Evolutionary conservation across 2,888 invertebrate species (phyloP).

Genomic region (Eulithis prunata): DNA sequence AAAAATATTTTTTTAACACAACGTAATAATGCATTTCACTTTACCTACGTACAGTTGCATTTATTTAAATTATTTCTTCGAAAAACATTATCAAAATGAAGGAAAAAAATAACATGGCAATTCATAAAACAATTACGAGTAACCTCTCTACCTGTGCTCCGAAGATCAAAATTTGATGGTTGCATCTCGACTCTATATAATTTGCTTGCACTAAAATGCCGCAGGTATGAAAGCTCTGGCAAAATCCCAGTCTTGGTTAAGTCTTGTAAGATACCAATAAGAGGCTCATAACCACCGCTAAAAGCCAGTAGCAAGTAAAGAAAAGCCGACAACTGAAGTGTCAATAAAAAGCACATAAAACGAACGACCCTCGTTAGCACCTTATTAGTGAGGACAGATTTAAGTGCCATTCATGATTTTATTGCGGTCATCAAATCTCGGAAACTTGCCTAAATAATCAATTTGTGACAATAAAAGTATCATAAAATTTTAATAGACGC

Average conservation of each 20-base stretch:
- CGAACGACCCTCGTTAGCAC: conserved; percentile 78
- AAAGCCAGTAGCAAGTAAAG: conserved; percentile 58
- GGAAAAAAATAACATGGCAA: neutral
- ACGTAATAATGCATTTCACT: conserved; percentile 15
- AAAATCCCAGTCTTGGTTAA: conserved; percentile 45
- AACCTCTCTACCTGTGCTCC: conserved; percentile 25
- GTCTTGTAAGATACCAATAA: conserved; percentile 70
- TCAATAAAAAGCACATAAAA: conserved; percentile 80
- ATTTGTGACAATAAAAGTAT: conserved; percentile 57
- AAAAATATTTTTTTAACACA: conserved; percentile 12
- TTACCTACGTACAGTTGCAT: too few relatives aligned
- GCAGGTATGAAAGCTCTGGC: conserved; percentile 45
- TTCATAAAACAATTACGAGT: neutral
- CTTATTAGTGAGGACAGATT: conserved; percentile 76
- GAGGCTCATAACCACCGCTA: conserved; percentile 46
- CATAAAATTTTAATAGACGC: conserved; percentile 45
- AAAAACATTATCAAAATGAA: neutral
- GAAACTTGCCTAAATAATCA: conserved; percentile 58
- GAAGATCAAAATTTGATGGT: conserved; percentile 31
- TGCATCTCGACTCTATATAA: conserved; percentile 28
- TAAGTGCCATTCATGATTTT: conserved; percentile 71
- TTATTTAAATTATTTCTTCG: neutral
- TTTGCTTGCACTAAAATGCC: conserved; percentile 67
- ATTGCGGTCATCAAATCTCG: conserved; percentile 65
- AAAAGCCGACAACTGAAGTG: conserved; percentile 63